Evolutionary conservation across 2,797 vertebrate genomes (phyloP).

Genomic region (Hipposideros larvatus): DNA sequence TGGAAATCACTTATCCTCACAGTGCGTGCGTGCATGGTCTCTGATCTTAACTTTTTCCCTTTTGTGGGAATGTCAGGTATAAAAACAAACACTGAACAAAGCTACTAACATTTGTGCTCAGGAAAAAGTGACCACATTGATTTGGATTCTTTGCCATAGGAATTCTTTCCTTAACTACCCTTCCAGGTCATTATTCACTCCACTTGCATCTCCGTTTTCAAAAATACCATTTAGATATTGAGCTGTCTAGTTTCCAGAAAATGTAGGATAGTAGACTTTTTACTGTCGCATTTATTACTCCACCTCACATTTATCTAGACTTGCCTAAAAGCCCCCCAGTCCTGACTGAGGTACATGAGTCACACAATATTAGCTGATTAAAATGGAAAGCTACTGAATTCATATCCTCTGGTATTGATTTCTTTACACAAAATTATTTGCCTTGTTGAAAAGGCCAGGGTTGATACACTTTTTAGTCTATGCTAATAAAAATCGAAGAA

Average conservation of each 20-base stretch:
- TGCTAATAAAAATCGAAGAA: slow-evolving; percentile 12
- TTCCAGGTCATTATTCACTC: slow-evolving; percentile 60
- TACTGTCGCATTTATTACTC: not conserved
- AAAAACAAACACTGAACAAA: slow-evolving; percentile 69
- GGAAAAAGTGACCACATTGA: slow-evolving; percentile 49
- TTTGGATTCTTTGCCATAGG: slow-evolving; percentile 59
- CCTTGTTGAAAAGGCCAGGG: not conserved
- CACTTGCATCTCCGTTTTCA: slow-evolving; percentile 33
- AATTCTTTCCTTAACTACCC: slow-evolving; percentile 63
- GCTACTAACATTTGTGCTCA: slow-evolving; percentile 30
- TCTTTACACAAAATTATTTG: not conserved
- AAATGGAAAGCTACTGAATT: not conserved
- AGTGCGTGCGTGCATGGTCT: not conserved
- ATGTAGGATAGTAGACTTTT: not conserved
- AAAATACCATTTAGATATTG: slow-evolving; percentile 28
- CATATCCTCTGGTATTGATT: not conserved
- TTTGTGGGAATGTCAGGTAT: slow-evolving; percentile 65
- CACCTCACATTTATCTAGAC: not conserved
- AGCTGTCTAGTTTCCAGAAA: not conserved
- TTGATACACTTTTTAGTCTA: not conserved
- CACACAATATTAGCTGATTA: not conserved
- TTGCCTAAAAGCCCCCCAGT: not conserved
- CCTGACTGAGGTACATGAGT: not conserved
- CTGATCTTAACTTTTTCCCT: slow-evolving; percentile 56
- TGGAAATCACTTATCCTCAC: slow-evolving; percentile 70